A percentile compares a stretch with the other conserved stretches of the same genome.
phyloP scores from a whole-genome alignment of 1,140 invertebrate genomes.

The Zaprionus ghesquierei region DNA sequence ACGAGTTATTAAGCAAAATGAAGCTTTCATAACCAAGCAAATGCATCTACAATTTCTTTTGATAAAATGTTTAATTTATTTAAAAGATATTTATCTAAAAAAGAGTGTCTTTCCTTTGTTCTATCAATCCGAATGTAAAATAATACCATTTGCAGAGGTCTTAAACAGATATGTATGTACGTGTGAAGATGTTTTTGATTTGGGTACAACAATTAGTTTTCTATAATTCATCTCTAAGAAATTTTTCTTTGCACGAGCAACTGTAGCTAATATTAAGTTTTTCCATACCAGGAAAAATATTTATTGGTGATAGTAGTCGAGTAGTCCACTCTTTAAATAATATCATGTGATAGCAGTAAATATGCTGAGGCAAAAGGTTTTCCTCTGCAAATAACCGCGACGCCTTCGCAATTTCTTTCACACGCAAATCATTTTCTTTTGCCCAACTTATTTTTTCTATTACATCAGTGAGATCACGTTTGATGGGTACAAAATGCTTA shows the following conservation, averaged over 20 bases:
- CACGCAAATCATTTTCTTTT: constrained; percentile 89
- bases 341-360: constrained; percentile 94
- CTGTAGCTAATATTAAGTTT: constrained; percentile 84
- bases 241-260: constrained; percentile 83
- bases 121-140: too few species aligned
- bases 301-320: constrained; percentile 85
- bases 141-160: background rate
- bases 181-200: background rate
- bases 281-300: constrained; percentile 89
- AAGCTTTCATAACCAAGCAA: too few species aligned
- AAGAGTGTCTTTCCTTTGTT: too few species aligned
- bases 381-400: constrained; percentile 90
- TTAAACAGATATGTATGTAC: background rate
- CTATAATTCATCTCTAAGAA: constrained; percentile 58
- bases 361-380: constrained; percentile 91
- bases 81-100: too few species aligned
- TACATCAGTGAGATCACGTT: constrained; percentile 91
- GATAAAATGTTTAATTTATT: too few species aligned
- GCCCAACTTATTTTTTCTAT: constrained; percentile 92
- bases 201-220: background rate
- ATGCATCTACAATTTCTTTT: too few species aligned
- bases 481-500: constrained; percentile 93
- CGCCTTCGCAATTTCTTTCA: constrained; percentile 87
- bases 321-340: constrained; percentile 92
- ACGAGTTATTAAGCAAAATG: too few species aligned